Evolutionary conservation across 2,888 invertebrate genomes (phyloP).

Genomic region (Apantesis nais): DNA sequence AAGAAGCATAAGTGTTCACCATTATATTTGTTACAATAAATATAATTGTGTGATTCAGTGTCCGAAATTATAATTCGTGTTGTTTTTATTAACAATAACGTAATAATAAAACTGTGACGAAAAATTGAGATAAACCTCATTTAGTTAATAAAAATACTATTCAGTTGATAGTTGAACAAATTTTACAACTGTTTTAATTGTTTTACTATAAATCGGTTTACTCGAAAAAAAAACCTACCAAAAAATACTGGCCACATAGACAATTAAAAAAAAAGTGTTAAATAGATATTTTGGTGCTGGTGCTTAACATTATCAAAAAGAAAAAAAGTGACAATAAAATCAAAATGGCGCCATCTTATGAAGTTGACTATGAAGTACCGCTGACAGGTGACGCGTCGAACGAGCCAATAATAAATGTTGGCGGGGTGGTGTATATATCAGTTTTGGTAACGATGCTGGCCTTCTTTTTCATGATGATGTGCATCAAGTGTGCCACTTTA

Average conservation of each 20-base stretch:
- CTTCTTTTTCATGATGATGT: slow-evolving; percentile 67
- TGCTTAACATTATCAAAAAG: slow-evolving; percentile 13
- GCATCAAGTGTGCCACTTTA: slow-evolving; percentile 57
- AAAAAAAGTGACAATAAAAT: slow-evolving; percentile 7
- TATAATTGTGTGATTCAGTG: slow-evolving; percentile 36
- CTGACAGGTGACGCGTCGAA: not conserved
- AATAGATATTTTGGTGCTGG: not conserved
- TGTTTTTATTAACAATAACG: slow-evolving; percentile 37
- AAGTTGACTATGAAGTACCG: slow-evolving; percentile 10
- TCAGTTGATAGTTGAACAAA: no score
- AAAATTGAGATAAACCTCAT: not conserved
- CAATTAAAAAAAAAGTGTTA: not conserved
- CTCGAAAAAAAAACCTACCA: no score
- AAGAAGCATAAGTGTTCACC: slow-evolving; percentile 14
- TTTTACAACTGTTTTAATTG: no score
- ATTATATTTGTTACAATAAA: slow-evolving; percentile 35
- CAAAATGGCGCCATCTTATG: slow-evolving; percentile 37
- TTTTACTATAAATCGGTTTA: no score
- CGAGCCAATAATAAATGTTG: slow-evolving; percentile 20
- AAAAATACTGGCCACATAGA: not conserved
- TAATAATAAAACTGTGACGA: slow-evolving; percentile 18
- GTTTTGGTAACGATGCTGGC: slow-evolving; percentile 55
- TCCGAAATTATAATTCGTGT: slow-evolving; percentile 31
- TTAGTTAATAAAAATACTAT: not conserved
- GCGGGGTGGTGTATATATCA: slow-evolving; percentile 43